phyloP scores from a whole-genome alignment of 2,797 vertebrate genomes.

The Molossus alvarezi region DNA sequence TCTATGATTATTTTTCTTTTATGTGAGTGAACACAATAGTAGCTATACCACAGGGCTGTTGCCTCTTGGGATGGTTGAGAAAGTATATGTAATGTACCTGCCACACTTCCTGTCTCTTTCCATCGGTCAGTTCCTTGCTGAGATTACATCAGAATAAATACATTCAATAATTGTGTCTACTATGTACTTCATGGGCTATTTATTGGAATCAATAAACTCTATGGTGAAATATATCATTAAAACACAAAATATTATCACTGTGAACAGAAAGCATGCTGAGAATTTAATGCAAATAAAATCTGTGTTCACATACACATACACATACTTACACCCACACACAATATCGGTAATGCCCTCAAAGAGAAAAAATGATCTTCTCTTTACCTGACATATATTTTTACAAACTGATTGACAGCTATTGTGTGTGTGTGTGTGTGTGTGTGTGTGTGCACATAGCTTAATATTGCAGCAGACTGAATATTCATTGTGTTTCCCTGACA shows the following conservation, averaged over 20 bases:
- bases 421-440: neutral
- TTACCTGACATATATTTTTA: conserved; percentile 67
- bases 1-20: neutral
- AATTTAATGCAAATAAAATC: conserved; percentile 39
- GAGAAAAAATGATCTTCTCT: neutral
- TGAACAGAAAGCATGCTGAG: conserved; percentile 1
- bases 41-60: neutral
- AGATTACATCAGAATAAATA: conserved; percentile 31
- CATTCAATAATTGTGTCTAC: neutral
- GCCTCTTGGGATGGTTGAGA: neutral
- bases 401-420: neutral
- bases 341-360: neutral
- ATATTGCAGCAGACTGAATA: conserved; percentile 32
- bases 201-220: neutral
- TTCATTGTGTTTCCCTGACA: conserved; percentile 71
- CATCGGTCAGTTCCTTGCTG: neutral
- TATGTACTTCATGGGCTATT: neutral
- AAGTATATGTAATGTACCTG: neutral
- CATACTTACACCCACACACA: neutral
- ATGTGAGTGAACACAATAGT: neutral
- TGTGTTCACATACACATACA: neutral
- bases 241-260: neutral
- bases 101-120: neutral
- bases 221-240: neutral
- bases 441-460: neutral